Percentiles rank a stretch among this genome's conserved stretches.
These are phyloP conservation scores for Dioctria rufipes DNA, from an alignment of 2,888 invertebrate genomes.

Conservation along the genomic window DNA sequence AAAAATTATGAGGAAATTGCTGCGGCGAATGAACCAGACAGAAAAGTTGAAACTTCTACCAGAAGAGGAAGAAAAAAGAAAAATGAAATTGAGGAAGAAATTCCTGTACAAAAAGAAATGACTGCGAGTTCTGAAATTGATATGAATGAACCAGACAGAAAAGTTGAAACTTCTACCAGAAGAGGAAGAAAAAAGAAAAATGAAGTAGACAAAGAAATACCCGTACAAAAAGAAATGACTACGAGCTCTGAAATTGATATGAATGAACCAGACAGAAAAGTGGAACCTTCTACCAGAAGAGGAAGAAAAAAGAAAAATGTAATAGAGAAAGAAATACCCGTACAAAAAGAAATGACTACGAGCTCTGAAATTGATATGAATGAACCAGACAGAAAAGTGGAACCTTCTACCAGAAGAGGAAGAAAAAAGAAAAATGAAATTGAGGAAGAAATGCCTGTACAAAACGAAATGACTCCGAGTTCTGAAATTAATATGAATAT, in stretches of 20 bases:
- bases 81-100: not conserved
- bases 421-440: not conserved
- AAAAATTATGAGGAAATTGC: no score
- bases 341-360: no score
- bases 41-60: not conserved
- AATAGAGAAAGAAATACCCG: not conserved
- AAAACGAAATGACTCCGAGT: not conserved
- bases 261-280: no score
- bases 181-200: not conserved
- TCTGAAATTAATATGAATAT: no score
- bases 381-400: not conserved
- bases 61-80: not conserved
- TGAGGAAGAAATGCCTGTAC: not conserved
- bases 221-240: not conserved
- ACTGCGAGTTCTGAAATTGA: no score
- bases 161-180: no score
- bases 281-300: not conserved
- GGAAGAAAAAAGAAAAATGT: not conserved
- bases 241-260: no score
- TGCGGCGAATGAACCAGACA: no score
- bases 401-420: not conserved
- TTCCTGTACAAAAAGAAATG: not conserved
- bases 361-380: not conserved
- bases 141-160: no score
- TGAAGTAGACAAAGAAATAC: not conserved